Evolutionary conservation across 2,797 vertebrate species (phyloP).

Genomic region (Gouania willdenowi): DNA sequence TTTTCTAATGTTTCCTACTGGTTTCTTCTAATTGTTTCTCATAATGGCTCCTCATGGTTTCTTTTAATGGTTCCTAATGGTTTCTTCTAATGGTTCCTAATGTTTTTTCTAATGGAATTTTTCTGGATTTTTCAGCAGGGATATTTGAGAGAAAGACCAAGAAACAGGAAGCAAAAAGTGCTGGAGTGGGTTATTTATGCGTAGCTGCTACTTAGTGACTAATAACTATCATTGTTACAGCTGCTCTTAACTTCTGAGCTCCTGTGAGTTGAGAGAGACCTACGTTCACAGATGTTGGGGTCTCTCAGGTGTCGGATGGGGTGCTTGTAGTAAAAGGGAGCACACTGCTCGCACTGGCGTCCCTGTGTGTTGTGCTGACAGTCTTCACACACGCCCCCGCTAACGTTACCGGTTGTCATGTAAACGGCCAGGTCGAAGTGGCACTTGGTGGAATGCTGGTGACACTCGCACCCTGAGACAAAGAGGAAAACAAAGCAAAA

Average conservation of each 20-base stretch:
- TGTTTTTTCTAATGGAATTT: no score
- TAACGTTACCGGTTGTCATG: slow-evolving; percentile 81
- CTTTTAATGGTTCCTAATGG: no score
- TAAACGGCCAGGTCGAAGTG: slow-evolving; percentile 93
- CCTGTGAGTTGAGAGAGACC: slow-evolving; percentile 43
- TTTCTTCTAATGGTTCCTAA: no score
- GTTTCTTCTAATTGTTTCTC: no score
- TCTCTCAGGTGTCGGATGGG: slow-evolving; percentile 84
- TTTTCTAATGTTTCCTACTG: no score
- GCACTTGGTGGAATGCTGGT: slow-evolving; percentile 84
- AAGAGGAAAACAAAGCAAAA: background rate
- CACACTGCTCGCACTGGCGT: slow-evolving; percentile 88
- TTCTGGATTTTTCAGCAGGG: no score
- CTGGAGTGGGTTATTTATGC: slow-evolving; percentile 6
- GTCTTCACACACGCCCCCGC: slow-evolving; percentile 89
- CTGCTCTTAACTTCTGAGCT: slow-evolving; percentile 8
- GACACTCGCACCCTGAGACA: slow-evolving; percentile 87
- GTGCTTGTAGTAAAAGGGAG: slow-evolving; percentile 90
- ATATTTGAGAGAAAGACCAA: no score
- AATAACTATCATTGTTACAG: slow-evolving; percentile 26
- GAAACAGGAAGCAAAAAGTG: background rate
- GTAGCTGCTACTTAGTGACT: slow-evolving; percentile 6
- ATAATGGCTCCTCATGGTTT: no score
- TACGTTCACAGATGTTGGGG: slow-evolving; percentile 88
- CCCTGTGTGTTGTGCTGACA: slow-evolving; percentile 94